phyloP scores from a whole-genome alignment of 2,888 invertebrate genomes.

The Pristionchus mayeri region DNA sequence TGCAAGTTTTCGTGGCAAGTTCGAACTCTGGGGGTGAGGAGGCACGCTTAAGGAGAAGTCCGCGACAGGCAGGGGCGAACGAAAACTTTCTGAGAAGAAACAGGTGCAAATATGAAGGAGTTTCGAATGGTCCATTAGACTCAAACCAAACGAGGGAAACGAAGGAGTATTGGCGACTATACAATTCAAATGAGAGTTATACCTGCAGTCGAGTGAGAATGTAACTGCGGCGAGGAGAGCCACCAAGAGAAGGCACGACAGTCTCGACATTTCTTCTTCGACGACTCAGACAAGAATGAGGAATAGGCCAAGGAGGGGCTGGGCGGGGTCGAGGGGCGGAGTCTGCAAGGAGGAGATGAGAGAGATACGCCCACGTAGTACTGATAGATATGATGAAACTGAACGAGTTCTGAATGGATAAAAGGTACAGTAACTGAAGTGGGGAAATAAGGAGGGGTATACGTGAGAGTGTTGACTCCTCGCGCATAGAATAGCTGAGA shows the following conservation, averaged over 20 bases:
- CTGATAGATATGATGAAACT: too few species aligned
- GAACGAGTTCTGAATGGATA: too few species aligned
- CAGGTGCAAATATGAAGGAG: not conserved
- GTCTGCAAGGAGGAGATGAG: not conserved
- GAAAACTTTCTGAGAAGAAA: slow-evolving; percentile 65
- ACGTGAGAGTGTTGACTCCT: too few species aligned
- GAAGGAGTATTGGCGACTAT: not conserved
- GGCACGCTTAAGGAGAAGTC: slow-evolving; percentile 67
- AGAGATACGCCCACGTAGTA: not conserved
- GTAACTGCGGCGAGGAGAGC: not conserved
- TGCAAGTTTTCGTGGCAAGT: slow-evolving; percentile 35
- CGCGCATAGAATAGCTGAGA: too few species aligned
- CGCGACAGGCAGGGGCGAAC: slow-evolving; percentile 70
- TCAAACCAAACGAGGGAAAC: not conserved
- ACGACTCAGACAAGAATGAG: not conserved
- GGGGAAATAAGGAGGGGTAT: too few species aligned
- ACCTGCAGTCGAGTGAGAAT: slow-evolving; percentile 24
- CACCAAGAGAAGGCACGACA: not conserved
- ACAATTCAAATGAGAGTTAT: not conserved
- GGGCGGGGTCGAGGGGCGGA: not conserved
- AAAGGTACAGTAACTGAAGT: too few species aligned
- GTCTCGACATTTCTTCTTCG: slow-evolving; percentile 16
- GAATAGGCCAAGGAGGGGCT: not conserved
- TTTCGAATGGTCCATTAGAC: too few species aligned
- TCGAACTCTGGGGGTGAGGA: slow-evolving; percentile 40